phyloP scores from a whole-genome alignment of 2,888 invertebrate species.

The Cynaeus angustus region DNA sequence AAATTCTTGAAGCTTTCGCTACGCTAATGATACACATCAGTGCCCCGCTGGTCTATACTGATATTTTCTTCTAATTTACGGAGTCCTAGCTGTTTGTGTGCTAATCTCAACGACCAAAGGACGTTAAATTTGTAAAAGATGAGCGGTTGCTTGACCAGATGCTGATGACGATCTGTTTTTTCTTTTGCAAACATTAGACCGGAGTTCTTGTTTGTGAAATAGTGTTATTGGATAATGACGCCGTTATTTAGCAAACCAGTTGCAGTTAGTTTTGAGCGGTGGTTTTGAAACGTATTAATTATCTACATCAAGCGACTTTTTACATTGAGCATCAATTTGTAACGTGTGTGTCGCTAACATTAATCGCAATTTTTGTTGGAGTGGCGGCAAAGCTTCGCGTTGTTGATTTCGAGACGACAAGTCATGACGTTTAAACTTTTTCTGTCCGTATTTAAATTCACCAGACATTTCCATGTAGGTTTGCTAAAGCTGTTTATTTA shows the following conservation, averaged over 20 bases:
- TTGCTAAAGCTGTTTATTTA: slow-evolving; percentile 64
- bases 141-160: not conserved
- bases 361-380: slow-evolving; percentile 12
- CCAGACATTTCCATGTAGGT: slow-evolving; percentile 53
- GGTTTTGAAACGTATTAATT: too few species aligned
- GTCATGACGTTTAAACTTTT: slow-evolving; percentile 26
- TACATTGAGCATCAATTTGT: not conserved
- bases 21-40: slow-evolving; percentile 35
- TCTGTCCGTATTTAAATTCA: slow-evolving; percentile 49
- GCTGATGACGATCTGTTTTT: too few species aligned
- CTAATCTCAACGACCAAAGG: slow-evolving; percentile 8
- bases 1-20: slow-evolving; percentile 37
- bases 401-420: slow-evolving; percentile 15
- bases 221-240: too few species aligned
- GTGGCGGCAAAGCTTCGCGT: slow-evolving; percentile 4
- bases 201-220: too few species aligned
- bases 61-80: slow-evolving; percentile 28
- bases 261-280: too few species aligned
- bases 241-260: too few species aligned
- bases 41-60: slow-evolving; percentile 12
- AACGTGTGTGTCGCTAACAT: slow-evolving; percentile 4
- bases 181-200: too few species aligned
- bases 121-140: slow-evolving; percentile 3
- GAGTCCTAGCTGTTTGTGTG: slow-evolving; percentile 9
- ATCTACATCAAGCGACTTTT: not conserved